A percentile compares a stretch with the other conserved stretches of the same genome.
Conservation (phyloP, 2,888 invertebrate species). For the Xanthorhoe spadicearia region DNA sequence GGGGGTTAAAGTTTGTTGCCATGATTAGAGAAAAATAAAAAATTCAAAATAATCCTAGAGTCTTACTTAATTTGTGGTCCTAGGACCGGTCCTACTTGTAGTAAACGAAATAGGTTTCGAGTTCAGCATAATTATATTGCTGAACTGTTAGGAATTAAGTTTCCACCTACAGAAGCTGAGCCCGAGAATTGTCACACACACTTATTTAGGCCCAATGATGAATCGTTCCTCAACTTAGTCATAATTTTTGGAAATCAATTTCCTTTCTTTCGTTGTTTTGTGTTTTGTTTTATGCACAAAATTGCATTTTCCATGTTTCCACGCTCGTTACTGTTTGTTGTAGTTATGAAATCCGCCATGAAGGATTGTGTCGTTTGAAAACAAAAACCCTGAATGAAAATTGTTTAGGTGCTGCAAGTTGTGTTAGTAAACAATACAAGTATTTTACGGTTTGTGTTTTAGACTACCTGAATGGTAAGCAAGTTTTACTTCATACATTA, state of each 20-base stretch:
- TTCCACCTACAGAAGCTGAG: too few species aligned
- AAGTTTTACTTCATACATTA: not conserved
- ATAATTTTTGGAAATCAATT: not conserved
- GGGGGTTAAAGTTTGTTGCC: too few species aligned
- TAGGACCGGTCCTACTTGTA: too few species aligned
- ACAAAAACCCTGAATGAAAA: conserved; percentile 37
- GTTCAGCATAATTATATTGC: too few species aligned
- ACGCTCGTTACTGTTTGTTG: conserved; percentile 20
- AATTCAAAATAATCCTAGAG: too few species aligned
- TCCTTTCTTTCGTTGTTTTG: not conserved
- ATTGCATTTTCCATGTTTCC: conserved; percentile 13
- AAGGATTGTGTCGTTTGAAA: conserved; percentile 42
- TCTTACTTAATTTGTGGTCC: too few species aligned
- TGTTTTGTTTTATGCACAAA: not conserved
- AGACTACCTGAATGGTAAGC: conserved; percentile 1
- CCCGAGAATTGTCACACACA: too few species aligned
- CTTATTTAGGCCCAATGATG: too few species aligned
- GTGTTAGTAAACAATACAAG: conserved; percentile 48
- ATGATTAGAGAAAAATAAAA: too few species aligned
- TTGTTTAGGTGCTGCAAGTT: conserved; percentile 32
- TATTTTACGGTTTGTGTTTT: conserved; percentile 36
- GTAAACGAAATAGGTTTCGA: too few species aligned
- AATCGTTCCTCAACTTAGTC: too few species aligned
- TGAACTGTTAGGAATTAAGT: too few species aligned
- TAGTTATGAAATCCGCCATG: conserved; percentile 36